Evolutionary conservation across 1,140 invertebrate genomes (phyloP).

Genomic region (Paraescarpia echinospica): DNA sequence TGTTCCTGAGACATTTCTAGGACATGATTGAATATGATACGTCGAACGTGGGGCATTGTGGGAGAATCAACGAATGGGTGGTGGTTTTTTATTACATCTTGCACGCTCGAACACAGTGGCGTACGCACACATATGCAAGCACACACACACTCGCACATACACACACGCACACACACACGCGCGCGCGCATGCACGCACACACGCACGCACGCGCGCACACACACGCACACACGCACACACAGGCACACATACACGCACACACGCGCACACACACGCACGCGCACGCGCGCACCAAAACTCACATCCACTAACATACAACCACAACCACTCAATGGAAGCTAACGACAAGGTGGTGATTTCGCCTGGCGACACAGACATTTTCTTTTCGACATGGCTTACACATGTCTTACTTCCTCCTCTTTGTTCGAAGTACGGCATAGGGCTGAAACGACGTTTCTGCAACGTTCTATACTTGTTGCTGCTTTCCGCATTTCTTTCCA

Average conservation of each 20-base stretch:
- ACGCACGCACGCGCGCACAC: background rate
- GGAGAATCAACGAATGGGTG: no score
- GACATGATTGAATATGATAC: background rate
- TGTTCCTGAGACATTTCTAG: background rate
- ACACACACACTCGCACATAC: no score
- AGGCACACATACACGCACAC: background rate
- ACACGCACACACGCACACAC: background rate
- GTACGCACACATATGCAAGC: background rate
- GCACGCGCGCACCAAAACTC: background rate
- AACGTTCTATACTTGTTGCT: no score
- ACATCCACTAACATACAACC: background rate
- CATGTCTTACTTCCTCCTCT: background rate
- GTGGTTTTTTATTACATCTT: no score
- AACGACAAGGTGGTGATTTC: background rate
- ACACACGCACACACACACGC: background rate
- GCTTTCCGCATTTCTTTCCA: no score
- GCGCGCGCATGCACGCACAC: background rate
- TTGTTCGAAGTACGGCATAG: no score
- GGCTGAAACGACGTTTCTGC: no score
- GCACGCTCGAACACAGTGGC: no score
- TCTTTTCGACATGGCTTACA: background rate
- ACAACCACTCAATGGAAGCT: background rate
- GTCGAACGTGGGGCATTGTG: no score
- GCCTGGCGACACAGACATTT: background rate
- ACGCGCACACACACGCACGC: background rate